Percentiles rank a stretch among this genome's conserved stretches.
Conservation (phyloP, 2,113 vertebrate species). For the Epinephelus fuscoguttatus region DNA sequence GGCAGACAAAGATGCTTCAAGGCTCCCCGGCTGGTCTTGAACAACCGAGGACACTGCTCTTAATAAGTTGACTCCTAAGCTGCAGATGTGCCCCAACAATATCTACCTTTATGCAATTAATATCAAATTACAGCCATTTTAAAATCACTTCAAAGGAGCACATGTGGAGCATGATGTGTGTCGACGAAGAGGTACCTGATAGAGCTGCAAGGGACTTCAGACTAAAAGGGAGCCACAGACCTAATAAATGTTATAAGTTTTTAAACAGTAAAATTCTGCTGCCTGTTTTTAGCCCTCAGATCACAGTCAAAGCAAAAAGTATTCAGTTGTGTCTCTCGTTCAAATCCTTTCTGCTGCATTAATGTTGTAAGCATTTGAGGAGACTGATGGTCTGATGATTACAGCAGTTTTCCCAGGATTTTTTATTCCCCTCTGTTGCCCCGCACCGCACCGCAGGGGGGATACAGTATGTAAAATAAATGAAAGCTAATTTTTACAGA, state of each 20-base stretch:
- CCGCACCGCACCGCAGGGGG: accelerated
- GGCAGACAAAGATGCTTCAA: not conserved
- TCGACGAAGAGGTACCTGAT: not conserved
- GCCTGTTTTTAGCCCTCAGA: not conserved
- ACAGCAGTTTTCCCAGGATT: not conserved
- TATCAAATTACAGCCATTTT: not conserved
- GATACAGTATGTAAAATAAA: constrained; percentile 3
- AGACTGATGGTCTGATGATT: not conserved
- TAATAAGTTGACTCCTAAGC: not conserved
- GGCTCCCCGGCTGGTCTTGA: not conserved
- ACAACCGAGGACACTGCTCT: not conserved
- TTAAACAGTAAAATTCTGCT: not conserved
- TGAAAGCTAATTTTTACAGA: not conserved
- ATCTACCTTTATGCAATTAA: not conserved
- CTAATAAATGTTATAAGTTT: not conserved
- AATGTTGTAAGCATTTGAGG: not conserved
- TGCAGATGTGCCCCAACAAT: not conserved
- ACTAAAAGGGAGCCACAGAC: not conserved
- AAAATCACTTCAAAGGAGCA: not conserved
- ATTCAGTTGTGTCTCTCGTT: not conserved
- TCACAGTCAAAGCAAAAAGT: not conserved
- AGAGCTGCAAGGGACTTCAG: not conserved
- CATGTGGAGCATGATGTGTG: not conserved
- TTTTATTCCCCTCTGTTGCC: not conserved
- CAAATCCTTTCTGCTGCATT: not conserved